Evolutionary conservation across 1,140 invertebrate species (phyloP).

Genomic region (Drosophila orosa): DNA sequence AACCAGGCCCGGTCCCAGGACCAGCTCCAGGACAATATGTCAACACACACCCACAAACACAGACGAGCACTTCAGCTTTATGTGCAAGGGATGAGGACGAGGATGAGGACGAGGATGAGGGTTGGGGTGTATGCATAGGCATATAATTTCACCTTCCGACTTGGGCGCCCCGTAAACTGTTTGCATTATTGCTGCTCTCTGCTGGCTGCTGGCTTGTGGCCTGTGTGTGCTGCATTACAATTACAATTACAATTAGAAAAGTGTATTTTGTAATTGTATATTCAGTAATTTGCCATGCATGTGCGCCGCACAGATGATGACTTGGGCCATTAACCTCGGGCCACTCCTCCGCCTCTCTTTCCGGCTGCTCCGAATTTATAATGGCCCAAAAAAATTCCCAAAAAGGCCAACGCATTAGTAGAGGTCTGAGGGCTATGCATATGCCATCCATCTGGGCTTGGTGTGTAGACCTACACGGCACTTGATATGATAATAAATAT

Average conservation of each 20-base stretch:
- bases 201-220: conserved; percentile 21
- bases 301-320: conserved; percentile 49
- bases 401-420: conserved; percentile 32
- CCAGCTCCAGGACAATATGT: conserved; percentile 66
- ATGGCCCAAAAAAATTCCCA: conserved; percentile 7
- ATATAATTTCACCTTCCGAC: conserved; percentile 81
- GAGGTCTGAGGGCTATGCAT: conserved; percentile 4
- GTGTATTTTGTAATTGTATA: conserved; percentile 80
- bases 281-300: conserved; percentile 68
- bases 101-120: conserved; percentile 4
- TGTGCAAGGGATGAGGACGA: conserved; percentile 15
- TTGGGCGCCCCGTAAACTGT: conserved; percentile 68
- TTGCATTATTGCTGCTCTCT: conserved; percentile 67
- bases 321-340: conserved; percentile 51
- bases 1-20: background rate
- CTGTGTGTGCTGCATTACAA: conserved; percentile 75
- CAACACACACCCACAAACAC: conserved; percentile 70
- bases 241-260: conserved; percentile 82
- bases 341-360: conserved; percentile 24
- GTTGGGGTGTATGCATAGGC: conserved; percentile 60
- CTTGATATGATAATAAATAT: conserved; percentile 54
- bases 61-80: conserved; percentile 56
- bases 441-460: conserved; percentile 17
- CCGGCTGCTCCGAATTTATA: conserved; percentile 2
- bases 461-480: conserved; percentile 12